Evolutionary conservation across 2,797 vertebrate genomes (phyloP).

Genomic region (Syndactyla subalaris): DNA sequence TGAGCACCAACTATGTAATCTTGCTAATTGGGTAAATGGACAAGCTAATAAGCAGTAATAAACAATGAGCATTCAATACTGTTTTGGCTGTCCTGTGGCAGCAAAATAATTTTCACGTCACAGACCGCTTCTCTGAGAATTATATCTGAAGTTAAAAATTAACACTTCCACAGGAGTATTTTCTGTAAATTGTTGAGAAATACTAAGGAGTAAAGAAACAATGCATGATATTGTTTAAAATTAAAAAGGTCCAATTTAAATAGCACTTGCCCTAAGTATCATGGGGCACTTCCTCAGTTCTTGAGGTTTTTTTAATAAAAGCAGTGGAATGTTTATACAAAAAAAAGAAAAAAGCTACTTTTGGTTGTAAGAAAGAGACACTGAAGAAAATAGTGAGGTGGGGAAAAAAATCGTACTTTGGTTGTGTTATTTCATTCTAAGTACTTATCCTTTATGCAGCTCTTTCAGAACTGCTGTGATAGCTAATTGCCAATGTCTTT

Average conservation of each 20-base stretch:
- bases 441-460: neutral
- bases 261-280: neutral
- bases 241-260: neutral
- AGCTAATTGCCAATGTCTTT: neutral
- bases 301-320: neutral
- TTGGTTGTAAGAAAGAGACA: neutral
- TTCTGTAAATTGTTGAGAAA: neutral
- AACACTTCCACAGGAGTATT: neutral
- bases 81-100: neutral
- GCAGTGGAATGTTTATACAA: neutral
- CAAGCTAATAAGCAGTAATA: neutral
- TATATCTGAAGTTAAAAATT: neutral
- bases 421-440: neutral
- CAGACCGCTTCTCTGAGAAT: neutral
- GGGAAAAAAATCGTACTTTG: neutral
- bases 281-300: neutral
- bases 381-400: neutral
- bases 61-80: neutral
- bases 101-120: neutral
- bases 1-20: neutral
- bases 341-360: neutral
- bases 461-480: neutral
- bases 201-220: neutral
- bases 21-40: neutral
- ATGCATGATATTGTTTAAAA: neutral